phyloP scores from a whole-genome alignment of 2,888 invertebrate genomes.

The Tribolium freemani region DNA sequence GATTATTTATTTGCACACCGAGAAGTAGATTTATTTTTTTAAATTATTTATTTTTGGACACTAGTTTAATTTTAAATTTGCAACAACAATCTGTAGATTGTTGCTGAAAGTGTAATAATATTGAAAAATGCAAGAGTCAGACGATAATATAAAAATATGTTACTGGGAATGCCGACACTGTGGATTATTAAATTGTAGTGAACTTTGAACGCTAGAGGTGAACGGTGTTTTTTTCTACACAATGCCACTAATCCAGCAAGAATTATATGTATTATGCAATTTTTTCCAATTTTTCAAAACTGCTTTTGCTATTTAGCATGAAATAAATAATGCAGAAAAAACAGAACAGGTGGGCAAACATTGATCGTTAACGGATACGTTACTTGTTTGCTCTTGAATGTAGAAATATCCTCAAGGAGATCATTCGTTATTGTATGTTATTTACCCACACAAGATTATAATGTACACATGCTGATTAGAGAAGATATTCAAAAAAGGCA shows the following conservation, averaged over 20 bases:
- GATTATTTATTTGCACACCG: too few relatives aligned
- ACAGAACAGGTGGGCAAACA: neutral
- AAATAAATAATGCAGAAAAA: neutral
- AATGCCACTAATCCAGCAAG: neutral
- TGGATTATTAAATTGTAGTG: neutral
- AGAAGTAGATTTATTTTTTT: too few relatives aligned
- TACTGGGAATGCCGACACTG: neutral
- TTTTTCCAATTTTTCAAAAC: neutral
- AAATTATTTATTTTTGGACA: too few relatives aligned
- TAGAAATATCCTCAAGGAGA: neutral
- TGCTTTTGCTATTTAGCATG: neutral
- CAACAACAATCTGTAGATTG: too few relatives aligned
- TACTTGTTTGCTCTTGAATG: neutral
- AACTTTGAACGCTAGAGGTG: neutral
- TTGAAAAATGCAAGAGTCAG: neutral
- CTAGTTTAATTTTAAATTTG: too few relatives aligned
- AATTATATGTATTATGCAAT: neutral
- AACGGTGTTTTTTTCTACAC: neutral
- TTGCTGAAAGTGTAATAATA: too few relatives aligned
- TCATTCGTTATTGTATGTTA: neutral
- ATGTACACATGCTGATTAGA: constrained; percentile 8
- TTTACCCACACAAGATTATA: constrained; percentile 5
- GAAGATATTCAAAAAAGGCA: neutral
- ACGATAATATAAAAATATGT: neutral
- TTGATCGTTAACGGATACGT: neutral